A percentile compares a stretch with the other conserved stretches of the same genome.
Conservation (phyloP, 53 echinoderm and acorn worm genomes). For the Luidia sarsii region DNA sequence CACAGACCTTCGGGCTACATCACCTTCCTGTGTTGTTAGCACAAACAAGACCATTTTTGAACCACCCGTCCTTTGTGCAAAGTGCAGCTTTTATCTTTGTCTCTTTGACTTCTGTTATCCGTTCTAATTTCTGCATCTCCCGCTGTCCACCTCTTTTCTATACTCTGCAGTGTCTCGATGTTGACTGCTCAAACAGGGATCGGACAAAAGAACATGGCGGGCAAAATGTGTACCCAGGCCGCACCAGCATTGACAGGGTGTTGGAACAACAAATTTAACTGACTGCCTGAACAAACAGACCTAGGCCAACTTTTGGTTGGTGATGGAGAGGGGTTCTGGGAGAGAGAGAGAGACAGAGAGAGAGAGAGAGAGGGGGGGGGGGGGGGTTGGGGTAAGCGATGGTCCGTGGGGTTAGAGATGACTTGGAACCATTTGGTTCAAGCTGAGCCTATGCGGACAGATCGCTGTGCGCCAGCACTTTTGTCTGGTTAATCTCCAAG, state of each 20-base stretch:
- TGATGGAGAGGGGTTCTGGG: no score
- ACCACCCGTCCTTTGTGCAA: no score
- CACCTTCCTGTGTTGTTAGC: no score
- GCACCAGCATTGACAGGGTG: not conserved
- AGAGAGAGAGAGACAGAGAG: no score
- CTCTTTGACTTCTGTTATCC: not conserved
- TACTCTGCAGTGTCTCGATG: not conserved
- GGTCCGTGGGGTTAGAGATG: no score
- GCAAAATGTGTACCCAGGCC: not conserved
- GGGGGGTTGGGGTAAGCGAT: no score
- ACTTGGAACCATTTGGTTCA: not conserved
- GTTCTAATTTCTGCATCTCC: not conserved
- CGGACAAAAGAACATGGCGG: slow-evolving; percentile 29
- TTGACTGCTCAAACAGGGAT: slow-evolving; percentile 37
- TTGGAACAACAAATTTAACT: slow-evolving; percentile 42
- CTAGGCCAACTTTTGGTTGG: not conserved
- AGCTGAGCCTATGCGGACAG: not conserved
- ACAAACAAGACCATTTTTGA: no score
- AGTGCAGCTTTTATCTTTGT: no score
- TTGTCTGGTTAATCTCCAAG: slow-evolving; percentile 23
- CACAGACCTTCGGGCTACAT: slow-evolving; percentile 21
- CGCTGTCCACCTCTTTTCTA: not conserved
- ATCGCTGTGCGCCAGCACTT: slow-evolving; percentile 8
- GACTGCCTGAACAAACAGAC: slow-evolving; percentile 40
- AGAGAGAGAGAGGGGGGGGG: no score